Evolutionary conservation across 1,140 invertebrate genomes (phyloP), one percentile per base, ranked within the genome.

Genomic region (Augochlora pura): DNA sequence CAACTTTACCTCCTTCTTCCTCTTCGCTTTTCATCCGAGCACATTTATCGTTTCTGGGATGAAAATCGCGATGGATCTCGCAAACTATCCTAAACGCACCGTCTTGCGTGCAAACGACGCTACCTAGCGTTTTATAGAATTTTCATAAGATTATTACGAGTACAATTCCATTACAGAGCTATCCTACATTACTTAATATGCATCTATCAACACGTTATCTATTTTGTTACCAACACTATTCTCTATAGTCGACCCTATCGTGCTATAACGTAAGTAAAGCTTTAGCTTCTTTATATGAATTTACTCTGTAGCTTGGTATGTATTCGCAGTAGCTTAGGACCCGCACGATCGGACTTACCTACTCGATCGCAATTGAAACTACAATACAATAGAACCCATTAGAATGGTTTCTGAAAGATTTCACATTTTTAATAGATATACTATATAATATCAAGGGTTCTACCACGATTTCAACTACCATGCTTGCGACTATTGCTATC

Each of bases 311-410:
- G 32, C 32, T 32, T 32, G 32, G 32, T 32, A 32, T 27, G 9
- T 57, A 38, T 59, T 38, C 46, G 10, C 62, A 72, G 81, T 87
- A 88, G 86, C 83, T 89, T 88, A 89, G 86, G 83, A 84, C 77
- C 82, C 52, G 25, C 6, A 42, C 32, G 16, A 27, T 12, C 12
- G n/a, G 25, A n/a, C n/a, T 21, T 18, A n/a, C 21, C 10, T n/a
- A 52, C 5, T 21, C 16, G 14, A 6, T 4, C 49, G 49, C 16
- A 4, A 52, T 21, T 3, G 49, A 52, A 1, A 52, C 18, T 21
- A 52, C 49, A 52, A 21, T 52, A 46, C 42, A 12, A 46, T 10
- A 7, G 6, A 18, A 21, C 49, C 49, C 1, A 27, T 68, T 52
- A 68, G 18, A 68, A 42, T 54, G 6, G 16, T 46, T 66, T 14